Evolutionary conservation across 2,797 vertebrate species (phyloP), one percentile per base, ranked within the genome.

Genomic region (Lepilemur septentrionalis): DNA sequence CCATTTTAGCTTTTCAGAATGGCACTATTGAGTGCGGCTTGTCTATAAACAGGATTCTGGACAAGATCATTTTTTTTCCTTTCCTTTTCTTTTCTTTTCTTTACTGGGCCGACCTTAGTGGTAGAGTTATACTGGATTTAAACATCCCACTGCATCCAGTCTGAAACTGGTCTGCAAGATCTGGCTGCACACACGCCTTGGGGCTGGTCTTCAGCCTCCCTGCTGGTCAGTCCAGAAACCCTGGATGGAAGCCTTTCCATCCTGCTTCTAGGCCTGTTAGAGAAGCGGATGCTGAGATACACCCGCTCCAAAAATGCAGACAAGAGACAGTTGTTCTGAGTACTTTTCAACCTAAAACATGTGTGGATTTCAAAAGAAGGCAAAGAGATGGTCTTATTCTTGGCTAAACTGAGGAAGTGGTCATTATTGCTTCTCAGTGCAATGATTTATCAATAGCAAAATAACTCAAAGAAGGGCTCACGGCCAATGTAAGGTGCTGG

Each of bases 391-490:
- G 35, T 67, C 86, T 63, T 63, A 72, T 78, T 90, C 50, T 86
- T 48, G 14, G 41, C 59, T 65, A 32, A 73, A 32, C 13, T 28
- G 48, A 85, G 43, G 41, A n/a, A 57, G 35, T 7, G 2, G 1
- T 80, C 48, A 7, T 41, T 13, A 20, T 28, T 83, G 52, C 32
- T 86, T 91, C 81, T 59, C 25, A 52, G 41, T 4, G 48, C 52
- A 89, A 38, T 79, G 78, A 89, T 65, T 52, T 85, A 86, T 63
- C 69, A 70, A 81, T 6, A 38, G n/a, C 82, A 88, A 94, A 84
- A 67, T 25, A 81, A 76, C 12, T 73, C 7, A 6, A n/a, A 85
- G 65, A 76, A 50, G 67, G 55, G 57, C 30, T 73, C 35, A 35
- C 2, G 7, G 32, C 55, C 69, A 20, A 1, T 1, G 12, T 55